A percentile compares a stretch with the other conserved stretches of the same genome.
These are phyloP conservation scores for Cervus canadensis DNA, from an alignment of 2,113 vertebrate genomes.

Conservation along the genomic window DNA sequence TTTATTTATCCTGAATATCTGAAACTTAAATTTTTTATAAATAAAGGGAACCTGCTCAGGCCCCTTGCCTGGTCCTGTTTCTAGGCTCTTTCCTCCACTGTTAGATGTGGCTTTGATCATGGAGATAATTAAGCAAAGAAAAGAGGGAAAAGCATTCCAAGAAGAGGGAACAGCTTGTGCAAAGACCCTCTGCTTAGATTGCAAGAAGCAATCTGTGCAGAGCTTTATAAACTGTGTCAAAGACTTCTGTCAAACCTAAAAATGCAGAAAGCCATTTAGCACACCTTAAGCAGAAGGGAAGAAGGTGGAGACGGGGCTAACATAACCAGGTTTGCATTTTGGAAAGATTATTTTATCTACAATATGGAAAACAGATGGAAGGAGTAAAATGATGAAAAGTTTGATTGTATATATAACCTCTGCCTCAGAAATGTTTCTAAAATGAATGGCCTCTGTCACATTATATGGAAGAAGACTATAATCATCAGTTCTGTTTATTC, in stretches of 20 bases:
- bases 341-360: background rate
- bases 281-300: background rate
- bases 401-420: background rate
- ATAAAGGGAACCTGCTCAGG: background rate
- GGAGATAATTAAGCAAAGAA: background rate
- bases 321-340: background rate
- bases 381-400: background rate
- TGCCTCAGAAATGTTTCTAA: background rate
- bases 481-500: background rate
- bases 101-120: background rate
- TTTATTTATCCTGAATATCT: background rate
- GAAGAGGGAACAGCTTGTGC: background rate
- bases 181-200: background rate
- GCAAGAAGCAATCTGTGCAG: background rate
- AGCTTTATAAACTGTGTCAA: background rate
- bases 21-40: background rate
- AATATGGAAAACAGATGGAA: constrained; percentile 41
- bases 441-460: background rate
- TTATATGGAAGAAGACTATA: background rate
- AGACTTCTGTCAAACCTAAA: constrained; percentile 20
- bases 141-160: background rate
- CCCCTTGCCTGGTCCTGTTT: background rate
- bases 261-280: background rate
- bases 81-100: background rate
- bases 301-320: background rate